Base-by-base conservation (phyloP, 2,888 invertebrate species). In the Fissipunctia ypsillon region DNA sequence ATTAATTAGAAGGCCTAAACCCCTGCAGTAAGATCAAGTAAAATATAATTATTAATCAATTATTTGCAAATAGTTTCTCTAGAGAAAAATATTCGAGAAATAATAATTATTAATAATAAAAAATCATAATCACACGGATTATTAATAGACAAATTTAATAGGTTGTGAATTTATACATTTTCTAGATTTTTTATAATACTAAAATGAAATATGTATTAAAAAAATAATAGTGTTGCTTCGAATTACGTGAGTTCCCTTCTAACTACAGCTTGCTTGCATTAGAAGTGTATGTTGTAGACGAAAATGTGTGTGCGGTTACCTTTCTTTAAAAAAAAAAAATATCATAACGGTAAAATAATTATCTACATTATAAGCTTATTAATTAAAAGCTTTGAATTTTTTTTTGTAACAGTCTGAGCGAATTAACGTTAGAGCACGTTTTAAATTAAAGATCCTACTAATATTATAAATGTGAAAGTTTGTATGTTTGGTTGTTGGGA, bases 111-210 rank as follows among this genome's bases (percentile, higher is more conserved):
- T 80, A 83, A 83, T 84, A 85, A 28, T 50, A 82, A 86, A 86
- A 87, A 78, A 80, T 74, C 82, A 85, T 77, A 81, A 84, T 84
- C 84, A 86, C 80, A 86, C 63, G 71, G 84, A 80, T 86, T 83
- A 87, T 90, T 91, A 92, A 94, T 95, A 95, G 95, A 95, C 93
- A 95, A 94, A 94, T 92, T 86, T 92, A 93, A 95, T 96, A 96
- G 96, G 96, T 96, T 96, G 96, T 96, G 96, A 96, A 95, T 95
- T 95, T 96, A 94, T 95, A 95, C 95, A 96, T 95, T 96, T 96
- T 95, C 93, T 95, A 95, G 95, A 94, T 94, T 91, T 95, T 95
- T 95, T 95, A 95, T 95, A 94, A 93, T 91, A 93, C 92, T 89
- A 87, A 90, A 90, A 90, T 85, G 86, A 89, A 90, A 86, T 88